A percentile compares a stretch with the other conserved stretches of the same genome.
phyloP scores from a whole-genome alignment of 2,888 invertebrate species.

The Lacanobia oleracea region DNA sequence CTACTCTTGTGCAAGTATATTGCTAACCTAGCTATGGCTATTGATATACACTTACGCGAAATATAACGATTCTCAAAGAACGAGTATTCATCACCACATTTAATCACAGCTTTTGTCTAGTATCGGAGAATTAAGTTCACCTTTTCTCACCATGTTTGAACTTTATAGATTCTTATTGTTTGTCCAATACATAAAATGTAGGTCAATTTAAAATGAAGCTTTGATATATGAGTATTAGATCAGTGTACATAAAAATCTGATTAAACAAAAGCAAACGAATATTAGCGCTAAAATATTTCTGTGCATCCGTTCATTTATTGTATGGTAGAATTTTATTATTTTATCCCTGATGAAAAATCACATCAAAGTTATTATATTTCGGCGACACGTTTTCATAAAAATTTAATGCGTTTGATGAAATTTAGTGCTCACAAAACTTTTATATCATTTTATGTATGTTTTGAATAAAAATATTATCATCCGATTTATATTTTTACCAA shows the following conservation, averaged over 20 bases:
- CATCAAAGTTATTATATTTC: conserved; percentile 22
- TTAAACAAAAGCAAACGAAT: conserved; percentile 13
- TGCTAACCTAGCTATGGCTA: too few relatives aligned
- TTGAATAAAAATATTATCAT: background rate
- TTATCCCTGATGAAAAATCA: conserved; percentile 28
- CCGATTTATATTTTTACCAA: background rate
- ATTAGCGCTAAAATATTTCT: conserved; percentile 12
- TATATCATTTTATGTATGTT: conserved; percentile 2
- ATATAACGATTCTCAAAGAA: too few relatives aligned
- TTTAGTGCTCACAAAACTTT: conserved; percentile 23
- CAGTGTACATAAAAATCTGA: background rate
- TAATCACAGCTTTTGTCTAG: background rate
- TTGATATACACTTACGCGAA: too few relatives aligned
- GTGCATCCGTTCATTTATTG: conserved; percentile 18
- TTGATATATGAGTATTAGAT: background rate
- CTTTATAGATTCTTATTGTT: background rate
- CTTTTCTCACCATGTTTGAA: background rate
- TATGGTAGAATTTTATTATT: conserved; percentile 17
- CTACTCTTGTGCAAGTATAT: background rate
- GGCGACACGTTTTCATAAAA: conserved; percentile 38
- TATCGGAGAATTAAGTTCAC: background rate
- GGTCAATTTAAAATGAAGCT: background rate
- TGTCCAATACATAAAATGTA: background rate
- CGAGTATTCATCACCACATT: background rate
- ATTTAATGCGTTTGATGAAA: conserved; percentile 30